Base-by-base conservation (phyloP, 2,888 invertebrate species). In the Aradus depressus region DNA sequence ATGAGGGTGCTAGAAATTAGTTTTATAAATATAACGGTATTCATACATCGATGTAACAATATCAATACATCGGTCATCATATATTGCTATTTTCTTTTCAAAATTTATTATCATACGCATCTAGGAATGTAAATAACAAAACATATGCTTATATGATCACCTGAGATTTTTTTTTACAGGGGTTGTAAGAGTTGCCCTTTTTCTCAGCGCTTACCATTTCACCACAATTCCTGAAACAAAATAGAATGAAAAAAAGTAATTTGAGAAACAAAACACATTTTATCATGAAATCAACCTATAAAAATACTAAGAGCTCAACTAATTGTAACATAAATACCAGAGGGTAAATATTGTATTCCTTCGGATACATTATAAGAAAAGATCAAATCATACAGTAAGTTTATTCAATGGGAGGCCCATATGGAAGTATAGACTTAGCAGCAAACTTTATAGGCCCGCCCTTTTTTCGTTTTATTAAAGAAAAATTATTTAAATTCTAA, bases 161-260 rank as follows among this genome's bases (percentile, higher is more conserved):
- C 73, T 84, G 81, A 2, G 83, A 80, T 4, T 79, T 60, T n/a
- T 57, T 72, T 0, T 72, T 73, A 64, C 95, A 96, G 0, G 91
- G 87, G 60, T 80, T 81, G 0, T 81, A 81, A 0, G 73, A 72
- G 55, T 73, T 66, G 55, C 69, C 65, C 62, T 74, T 72, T 3
- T 69, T 65, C 3, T 67, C 62, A 49, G 75, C 71, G 59, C 73
- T 69, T 3, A 76, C 70, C 93, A 95, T 95, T 72, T 93, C 93
- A 0, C 96, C 93, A 66, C 96, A 97, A 66, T 87, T 82, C 91
- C 90, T 83, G 18, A 44, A 38, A 48, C 14, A n/a, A n/a, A n/a
- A n/a, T n/a, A n/a, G n/a, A n/a, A n/a, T n/a, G n/a, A n/a, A n/a
- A n/a, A n/a, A 31, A 10, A 31, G 31, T 31, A 45, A 34, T 37